Evolutionary conservation across 2,888 invertebrate genomes (phyloP), one percentile per base, ranked within the genome.

Genomic region (Micoletzkya japonica): DNA sequence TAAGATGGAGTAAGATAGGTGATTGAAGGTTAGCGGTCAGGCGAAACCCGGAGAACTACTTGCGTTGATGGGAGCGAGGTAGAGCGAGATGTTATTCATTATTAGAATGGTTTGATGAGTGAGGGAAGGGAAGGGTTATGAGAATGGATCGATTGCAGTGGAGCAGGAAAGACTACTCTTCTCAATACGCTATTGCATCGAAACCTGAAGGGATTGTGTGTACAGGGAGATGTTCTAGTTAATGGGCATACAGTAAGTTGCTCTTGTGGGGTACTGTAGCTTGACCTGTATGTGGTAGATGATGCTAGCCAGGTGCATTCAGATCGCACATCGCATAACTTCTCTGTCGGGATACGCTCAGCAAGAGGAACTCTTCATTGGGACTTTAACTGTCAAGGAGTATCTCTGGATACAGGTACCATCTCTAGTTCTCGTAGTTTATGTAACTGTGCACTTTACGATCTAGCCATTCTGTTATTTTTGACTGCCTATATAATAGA

Each of bases 131-230:
- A 1, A 6, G 37, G 24, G 36, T 14, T n/a, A 34, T 3, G 58
- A 30, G 30, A 24, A 24, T 70, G 39, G 17, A 56, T 36, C 2
- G 7, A 52, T 78, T 78, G 28, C 73, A 88, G 88, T 36, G 95
- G 95, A 0, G 93, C 95, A 0, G 95, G 95, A 1, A 96, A 96
- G 88, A 95, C 95, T 0, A 95, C 95, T 0, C 89, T 96, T 2
- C 88, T 96, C 71, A 95, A 96, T 87, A 90, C 93, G 0, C 86
- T 96, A 74, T 94, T 79, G 0, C 71, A 75, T 7, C 70, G 82
- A 34, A 82, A 82, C 68, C 67, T 56, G 32, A 81, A 81, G 32
- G 80, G 81, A 6, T 74, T 87, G 34, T 57, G 79, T 2, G 81
- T 87, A 2, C 73, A 77, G 2, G 87, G 87, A 10, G 81, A 72